These are phyloP conservation scores for Drosophila lutescens DNA, from an alignment of 2,888 invertebrate genomes.

Conservation along the genomic window DNA sequence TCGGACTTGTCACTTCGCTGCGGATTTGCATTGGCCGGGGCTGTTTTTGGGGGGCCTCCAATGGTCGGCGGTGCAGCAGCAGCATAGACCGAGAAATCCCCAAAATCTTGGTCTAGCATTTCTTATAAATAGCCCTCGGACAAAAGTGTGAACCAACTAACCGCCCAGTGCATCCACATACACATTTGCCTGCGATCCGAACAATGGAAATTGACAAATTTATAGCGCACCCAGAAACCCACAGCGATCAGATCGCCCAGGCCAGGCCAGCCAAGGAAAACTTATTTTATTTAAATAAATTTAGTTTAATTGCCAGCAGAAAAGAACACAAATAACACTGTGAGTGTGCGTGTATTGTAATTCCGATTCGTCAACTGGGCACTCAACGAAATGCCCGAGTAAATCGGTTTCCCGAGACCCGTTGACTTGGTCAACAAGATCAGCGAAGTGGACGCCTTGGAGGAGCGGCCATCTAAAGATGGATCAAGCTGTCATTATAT, in stretches of 20 bases:
- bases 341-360: conserved; percentile 54
- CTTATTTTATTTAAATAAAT: conserved; percentile 80
- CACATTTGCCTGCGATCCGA: conserved; percentile 42
- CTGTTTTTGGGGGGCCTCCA: conserved; percentile 67
- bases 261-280: conserved; percentile 66
- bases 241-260: conserved; percentile 49
- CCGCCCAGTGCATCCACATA: conserved; percentile 11
- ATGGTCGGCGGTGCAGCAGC: conserved; percentile 62
- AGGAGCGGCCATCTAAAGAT: conserved; percentile 1
- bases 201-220: conserved; percentile 78
- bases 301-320: conserved; percentile 78
- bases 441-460: conserved; percentile 5
- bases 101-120: conserved; percentile 53
- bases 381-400: conserved; percentile 7
- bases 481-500: conserved; percentile 8
- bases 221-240: conserved; percentile 74
- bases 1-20: conserved; percentile 61
- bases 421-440: conserved; percentile 24
- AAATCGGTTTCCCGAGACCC: neutral
- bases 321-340: conserved; percentile 40
- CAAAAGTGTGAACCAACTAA: conserved; percentile 63
- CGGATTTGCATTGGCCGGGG: conserved; percentile 33
- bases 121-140: conserved; percentile 84
- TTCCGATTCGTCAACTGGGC: conserved; percentile 67
- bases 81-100: conserved; percentile 58